A percentile compares a stretch with the other conserved stretches of the same genome.
phyloP scores from a whole-genome alignment of 1,140 invertebrate genomes.

The Lordiphosa clarofinis region DNA sequence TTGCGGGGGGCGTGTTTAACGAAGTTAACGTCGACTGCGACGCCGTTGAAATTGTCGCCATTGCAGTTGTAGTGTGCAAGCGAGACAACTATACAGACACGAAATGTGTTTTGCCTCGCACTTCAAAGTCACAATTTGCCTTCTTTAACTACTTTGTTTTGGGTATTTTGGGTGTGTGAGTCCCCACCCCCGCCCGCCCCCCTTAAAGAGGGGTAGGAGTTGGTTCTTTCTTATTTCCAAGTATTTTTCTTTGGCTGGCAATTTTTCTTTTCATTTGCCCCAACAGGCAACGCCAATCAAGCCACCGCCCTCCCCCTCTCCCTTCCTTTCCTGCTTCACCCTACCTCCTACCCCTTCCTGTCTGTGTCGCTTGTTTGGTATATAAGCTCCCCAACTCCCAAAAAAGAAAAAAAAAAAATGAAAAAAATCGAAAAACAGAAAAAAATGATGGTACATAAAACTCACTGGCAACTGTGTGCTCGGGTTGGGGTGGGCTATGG shows the following conservation, averaged over 20 bases:
- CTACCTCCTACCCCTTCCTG: conserved; percentile 14
- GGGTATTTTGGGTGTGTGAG: conserved; percentile 1
- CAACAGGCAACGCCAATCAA: conserved; percentile 58
- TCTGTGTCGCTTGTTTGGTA: conserved; percentile 10
- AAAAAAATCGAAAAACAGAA: conserved; percentile 3
- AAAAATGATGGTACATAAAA: neutral
- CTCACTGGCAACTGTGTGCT: too few species aligned
- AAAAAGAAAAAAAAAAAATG: neutral
- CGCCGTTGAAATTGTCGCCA: conserved; percentile 54
- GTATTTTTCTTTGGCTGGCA: conserved; percentile 50
- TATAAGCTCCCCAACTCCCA: conserved; percentile 24
- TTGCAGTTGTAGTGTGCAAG: conserved; percentile 60
- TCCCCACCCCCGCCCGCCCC: neutral
- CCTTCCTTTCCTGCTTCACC: conserved; percentile 2
- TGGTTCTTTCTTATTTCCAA: conserved; percentile 14
- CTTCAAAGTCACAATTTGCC: conserved; percentile 62
- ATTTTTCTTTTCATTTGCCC: conserved; percentile 64
- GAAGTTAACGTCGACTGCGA: conserved; percentile 10
- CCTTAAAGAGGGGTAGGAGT: conserved; percentile 16
- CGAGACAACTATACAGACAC: conserved; percentile 30
- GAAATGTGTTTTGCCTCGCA: conserved; percentile 26
- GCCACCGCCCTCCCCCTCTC: conserved; percentile 12
- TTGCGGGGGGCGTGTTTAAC: conserved; percentile 33
- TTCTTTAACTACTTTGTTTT: conserved; percentile 8
- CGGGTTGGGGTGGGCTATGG: neutral